Evolutionary conservation across 2,797 vertebrate genomes (phyloP).

Genomic region (Threskiornis aethiopicus): DNA sequence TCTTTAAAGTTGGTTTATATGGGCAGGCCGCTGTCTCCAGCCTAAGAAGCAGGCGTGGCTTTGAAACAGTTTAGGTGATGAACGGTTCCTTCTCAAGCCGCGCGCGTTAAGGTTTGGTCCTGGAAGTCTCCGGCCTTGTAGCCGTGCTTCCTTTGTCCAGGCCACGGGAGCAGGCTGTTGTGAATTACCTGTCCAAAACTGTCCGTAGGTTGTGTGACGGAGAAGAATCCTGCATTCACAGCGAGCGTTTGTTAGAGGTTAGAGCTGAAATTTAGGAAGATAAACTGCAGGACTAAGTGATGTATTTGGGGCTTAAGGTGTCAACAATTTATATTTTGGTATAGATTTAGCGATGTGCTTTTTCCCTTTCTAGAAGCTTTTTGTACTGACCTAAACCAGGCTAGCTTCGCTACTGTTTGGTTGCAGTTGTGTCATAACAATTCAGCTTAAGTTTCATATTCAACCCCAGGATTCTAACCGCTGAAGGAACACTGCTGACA

Average conservation of each 20-base stretch:
- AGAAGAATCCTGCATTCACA: background rate
- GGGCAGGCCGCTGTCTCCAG: background rate
- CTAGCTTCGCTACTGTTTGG: background rate
- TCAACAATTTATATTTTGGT: background rate
- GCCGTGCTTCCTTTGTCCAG: rapidly evolving
- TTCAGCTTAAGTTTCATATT: background rate
- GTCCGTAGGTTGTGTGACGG: background rate
- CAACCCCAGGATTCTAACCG: background rate
- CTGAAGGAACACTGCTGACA: background rate
- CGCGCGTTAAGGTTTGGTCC: background rate
- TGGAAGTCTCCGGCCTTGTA: background rate
- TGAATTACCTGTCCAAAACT: background rate
- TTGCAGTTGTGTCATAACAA: background rate
- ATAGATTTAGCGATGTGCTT: background rate
- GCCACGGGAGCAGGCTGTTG: background rate
- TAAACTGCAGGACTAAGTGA: background rate
- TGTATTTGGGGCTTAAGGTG: background rate
- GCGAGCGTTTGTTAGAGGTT: rapidly evolving
- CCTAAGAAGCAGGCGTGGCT: background rate
- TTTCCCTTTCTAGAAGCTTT: background rate
- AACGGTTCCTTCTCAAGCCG: rapidly evolving
- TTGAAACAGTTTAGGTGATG: background rate
- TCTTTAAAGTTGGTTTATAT: background rate
- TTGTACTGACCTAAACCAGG: background rate
- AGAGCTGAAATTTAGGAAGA: background rate